Evolutionary conservation across 2,797 vertebrate species (phyloP), one percentile per base, ranked within the genome.

Genomic region (Sebastes trivittatus): DNA sequence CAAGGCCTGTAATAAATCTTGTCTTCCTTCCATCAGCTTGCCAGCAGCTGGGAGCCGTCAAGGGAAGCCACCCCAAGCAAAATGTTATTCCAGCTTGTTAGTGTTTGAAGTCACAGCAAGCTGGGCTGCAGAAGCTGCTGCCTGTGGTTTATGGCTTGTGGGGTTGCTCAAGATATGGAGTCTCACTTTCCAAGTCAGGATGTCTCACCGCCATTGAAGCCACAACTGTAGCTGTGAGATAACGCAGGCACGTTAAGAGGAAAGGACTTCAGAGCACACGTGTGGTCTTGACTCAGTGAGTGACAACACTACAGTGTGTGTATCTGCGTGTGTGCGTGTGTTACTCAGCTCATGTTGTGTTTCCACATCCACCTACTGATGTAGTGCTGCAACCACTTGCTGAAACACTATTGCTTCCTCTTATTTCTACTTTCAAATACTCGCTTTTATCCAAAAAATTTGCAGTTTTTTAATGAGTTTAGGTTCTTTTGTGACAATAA

Each of bases 1-100:
- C 92, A 92, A 93, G 90, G 87, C 92, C 93, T 93, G 92, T 92
- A 93, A 95, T 95, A 94, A 95, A 95, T 96, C 93, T 91, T 86
- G 90, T 89, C 92, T 93, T 92, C 89, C 90, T 93, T 91, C 92
- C 93, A 94, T 93, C 95, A 95, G 92, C 85, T 90, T 94, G 92
- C 93, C 93, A 94, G 92, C 95, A 94, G 94, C 92, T 94, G 94
- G 91, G 92, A 94, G 92, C 91, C 86, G 91, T 95, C 93, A 93
- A 93, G 94, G 93, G 92, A 94, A 94, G 93, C 89, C 94, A 95
- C 94, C 94, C 95, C 93, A 95, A 96, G 95, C 95, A 93, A 96
- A 96, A 96, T 95, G 95, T 96, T 96, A 95, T 95, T 96, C 94
- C 95, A 96, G 94, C 95, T 95, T 95, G 95, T 96, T 95, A 95